Base-by-base conservation (phyloP, 2,113 vertebrate species). In the Camelus dromedarius region DNA sequence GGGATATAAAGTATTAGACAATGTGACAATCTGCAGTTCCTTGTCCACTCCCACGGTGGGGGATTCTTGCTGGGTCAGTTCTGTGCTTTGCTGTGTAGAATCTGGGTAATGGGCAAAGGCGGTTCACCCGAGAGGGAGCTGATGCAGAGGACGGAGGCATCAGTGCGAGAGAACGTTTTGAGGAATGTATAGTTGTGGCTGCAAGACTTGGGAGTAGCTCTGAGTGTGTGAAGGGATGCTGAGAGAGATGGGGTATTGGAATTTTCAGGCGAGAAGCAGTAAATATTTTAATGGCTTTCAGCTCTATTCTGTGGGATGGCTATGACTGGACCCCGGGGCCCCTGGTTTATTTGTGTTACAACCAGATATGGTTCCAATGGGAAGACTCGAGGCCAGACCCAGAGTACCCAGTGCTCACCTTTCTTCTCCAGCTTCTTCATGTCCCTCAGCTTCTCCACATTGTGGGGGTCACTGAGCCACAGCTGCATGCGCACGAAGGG, bases 341-440 rank as follows among this genome's bases (percentile, higher is more conserved):
- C 35, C 22, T 14, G 16, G 32, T 80, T 52, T 50, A 14, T 6
- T 1, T 35, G 62, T 48, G 48, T 11, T 7, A 32, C 50, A 75
- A 1, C 62, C 19, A 67, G 58, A 24, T 26, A 6, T 0, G 10
- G 46, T 42, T 82, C 66, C 18, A 15, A 8, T 11, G 67, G 85
- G 35, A 35, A 58, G n/a, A 64, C n/a, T 32, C 3, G 52, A 80
- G 75, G 90, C 35, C 73, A 50, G 28, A 48, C 48, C 32, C 64
- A 12, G 70, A 38, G 52, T 3, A 0, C 30, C 72, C 56, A 30
- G 66, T 0, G 54, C 91, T 98, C 97, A 99, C 99, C 99, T 99
- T 99, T 99, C 98, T 99, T 99, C 98, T 99, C 99, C 98, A 99
- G 99, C 96, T 99, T 99, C 98, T 99, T 99, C 99, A 99, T 99